Evolutionary conservation across 2,113 vertebrate species (phyloP).

Genomic region (Phalacrocorax carbo): DNA sequence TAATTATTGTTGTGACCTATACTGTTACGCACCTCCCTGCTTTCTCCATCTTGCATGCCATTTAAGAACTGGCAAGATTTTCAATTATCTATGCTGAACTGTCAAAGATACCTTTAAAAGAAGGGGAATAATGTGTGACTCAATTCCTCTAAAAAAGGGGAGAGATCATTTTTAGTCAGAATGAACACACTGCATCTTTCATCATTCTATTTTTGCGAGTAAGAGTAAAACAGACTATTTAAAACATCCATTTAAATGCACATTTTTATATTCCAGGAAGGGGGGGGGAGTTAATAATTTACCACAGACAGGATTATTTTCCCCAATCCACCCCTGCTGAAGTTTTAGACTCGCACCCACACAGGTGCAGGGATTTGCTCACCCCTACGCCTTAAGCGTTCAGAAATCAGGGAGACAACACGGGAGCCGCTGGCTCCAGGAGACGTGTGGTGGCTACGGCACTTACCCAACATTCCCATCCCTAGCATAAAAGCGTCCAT

Average conservation of each 20-base stretch:
- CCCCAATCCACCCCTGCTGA: conserved; percentile 39
- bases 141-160: conserved; percentile 77
- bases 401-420: background rate
- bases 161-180: conserved; percentile 80
- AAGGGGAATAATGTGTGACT: conserved; percentile 80
- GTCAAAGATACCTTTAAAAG: conserved; percentile 81
- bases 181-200: conserved; percentile 79
- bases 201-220: conserved; percentile 77
- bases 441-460: background rate
- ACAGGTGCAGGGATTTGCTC: background rate
- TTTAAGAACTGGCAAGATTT: conserved; percentile 74
- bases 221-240: conserved; percentile 81
- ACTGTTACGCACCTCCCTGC: conserved; percentile 40
- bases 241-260: conserved; percentile 85
- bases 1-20: conserved; percentile 75
- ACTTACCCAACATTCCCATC: conserved; percentile 99
- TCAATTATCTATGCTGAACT: conserved; percentile 78
- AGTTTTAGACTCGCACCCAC: background rate
- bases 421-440: background rate
- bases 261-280: conserved; percentile 75
- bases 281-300: conserved; percentile 69
- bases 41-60: conserved; percentile 66
- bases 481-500: conserved; percentile 99
- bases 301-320: conserved; percentile 69
- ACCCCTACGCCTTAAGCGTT: background rate